Base-by-base conservation (phyloP, 2,888 invertebrate genomes). In the Drosophila demipolita region DNA sequence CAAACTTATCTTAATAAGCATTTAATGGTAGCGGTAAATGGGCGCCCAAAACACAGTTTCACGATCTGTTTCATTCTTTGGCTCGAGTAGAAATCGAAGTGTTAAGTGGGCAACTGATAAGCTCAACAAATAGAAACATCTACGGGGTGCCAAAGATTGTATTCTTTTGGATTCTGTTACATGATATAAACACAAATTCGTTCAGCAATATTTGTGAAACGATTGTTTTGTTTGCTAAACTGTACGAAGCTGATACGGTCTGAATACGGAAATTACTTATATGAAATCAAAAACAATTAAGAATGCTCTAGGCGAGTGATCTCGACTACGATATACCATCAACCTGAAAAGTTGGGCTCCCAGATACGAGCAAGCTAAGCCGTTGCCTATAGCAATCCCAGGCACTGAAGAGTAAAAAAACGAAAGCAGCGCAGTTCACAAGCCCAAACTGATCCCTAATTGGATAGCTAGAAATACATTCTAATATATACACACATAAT, bases 1-100 rank as follows among this genome's bases (percentile, higher is more conserved):
- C 23, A 32, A 54, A 49, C 58, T 75, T 90, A 91, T 91, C 91
- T 90, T 81, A 90, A 90, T 91, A 87, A 89, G 85, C 89, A 74
- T 75, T 90, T 80, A 81, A 89, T 90, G 87, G 89, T 86, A 88
- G 86, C 87, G 86, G 86, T 88, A 85, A 89, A 76, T 54, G 71
- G 80, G 32, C 42, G 66, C 55, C 64, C 67, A 75, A 79, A 80
- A 89, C 78, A 75, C 66, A 68, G 66, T 70, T 62, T 20, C 15
- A 49, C 12, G 2, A 17, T 45, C 20, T 26, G 23, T 23, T 45
- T 33, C 38, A 55, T 2, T n/a, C 66, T 3, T 20, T n/a, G 53
- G 42, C 11, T 42, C 3, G 17, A 40, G 15, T 7, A 4, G 8
- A 17, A 45, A 23, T 45, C 49, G 38, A 83, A 82, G 83, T 88